Base-by-base conservation (phyloP, 2,797 vertebrate species). In the Girardinus metallicus region DNA sequence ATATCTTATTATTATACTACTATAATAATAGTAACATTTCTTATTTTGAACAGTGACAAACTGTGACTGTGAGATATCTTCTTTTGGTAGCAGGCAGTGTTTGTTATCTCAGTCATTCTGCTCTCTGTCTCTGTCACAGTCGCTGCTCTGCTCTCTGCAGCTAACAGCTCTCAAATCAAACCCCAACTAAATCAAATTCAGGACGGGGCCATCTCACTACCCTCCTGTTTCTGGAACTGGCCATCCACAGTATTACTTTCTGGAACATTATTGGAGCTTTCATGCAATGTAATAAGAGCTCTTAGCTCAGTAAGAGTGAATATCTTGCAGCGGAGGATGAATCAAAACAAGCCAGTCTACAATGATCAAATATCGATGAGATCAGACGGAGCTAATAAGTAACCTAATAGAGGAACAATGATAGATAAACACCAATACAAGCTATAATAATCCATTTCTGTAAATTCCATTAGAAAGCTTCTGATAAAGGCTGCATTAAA, bases 141-240 rank as follows among this genome's bases (percentile, higher is more conserved):
- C 2, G 0, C 36, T 16, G 21, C 41, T 81, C 76, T 57, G 64
- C 77, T 57, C 57, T 74, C 60, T 80, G 75, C 81, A 74, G 78
- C 60, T 85, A 84, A 53, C 77, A 49, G 68, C 79, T 76, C 31
- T 68, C 71, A 66, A 66, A 57, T 23, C 71, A 23, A 49, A 73
- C 29, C 18, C 64, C 36, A 11, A 34, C 21, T 81, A 26, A 87
- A 77, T 74, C 64, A 81, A 53, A 76, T 46, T 51, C 13, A 73
- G 5, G 18, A 43, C 53, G n/a, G 21, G 2, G 39, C 70, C 75
- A 80, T 73, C 21, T 74, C 23, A 70, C 26, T 39, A 26, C 21
- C 73, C 66, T 76, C 57, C 53, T 51, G 31, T 44, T 74, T 70
- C 78, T 68, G 47, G 34, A 10, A 11, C 47, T 73, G 36, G 34